A percentile compares a stretch with the other conserved stretches of the same genome.
phyloP scores from a whole-genome alignment of 2,888 invertebrate genomes.

The Andricus quercusramuli region DNA sequence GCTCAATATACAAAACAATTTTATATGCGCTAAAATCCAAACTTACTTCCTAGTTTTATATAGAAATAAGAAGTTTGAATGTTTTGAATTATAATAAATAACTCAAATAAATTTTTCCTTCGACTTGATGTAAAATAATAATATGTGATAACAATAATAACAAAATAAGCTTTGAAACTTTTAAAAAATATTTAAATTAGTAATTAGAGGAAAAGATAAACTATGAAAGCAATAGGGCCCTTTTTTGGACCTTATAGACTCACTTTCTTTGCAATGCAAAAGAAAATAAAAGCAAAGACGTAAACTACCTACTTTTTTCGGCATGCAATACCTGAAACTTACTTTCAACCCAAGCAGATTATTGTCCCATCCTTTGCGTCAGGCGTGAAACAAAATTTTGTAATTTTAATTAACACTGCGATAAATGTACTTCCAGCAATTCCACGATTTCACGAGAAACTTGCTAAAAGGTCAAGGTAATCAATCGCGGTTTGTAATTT shows the following conservation, averaged over 20 bases:
- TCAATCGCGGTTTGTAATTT: conserved; percentile 9
- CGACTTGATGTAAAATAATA: no score
- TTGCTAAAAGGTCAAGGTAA: conserved; percentile 38
- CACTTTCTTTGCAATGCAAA: not conserved
- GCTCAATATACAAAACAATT: not conserved
- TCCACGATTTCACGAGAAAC: conserved; percentile 28
- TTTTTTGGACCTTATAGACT: not conserved
- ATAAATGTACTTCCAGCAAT: conserved; percentile 38
- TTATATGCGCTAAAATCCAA: not conserved
- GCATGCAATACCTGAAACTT: conserved; percentile 48
- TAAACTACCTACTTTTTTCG: conserved; percentile 7
- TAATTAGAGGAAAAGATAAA: not conserved
- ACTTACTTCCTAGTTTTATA: not conserved
- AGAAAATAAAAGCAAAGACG: conserved; percentile 13
- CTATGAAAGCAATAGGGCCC: not conserved
- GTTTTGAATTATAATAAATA: not conserved
- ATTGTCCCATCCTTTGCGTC: conserved; percentile 53
- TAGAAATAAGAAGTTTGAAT: not conserved
- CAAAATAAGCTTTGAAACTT: not conserved
- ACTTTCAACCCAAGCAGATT: conserved; percentile 44
- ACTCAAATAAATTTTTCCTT: not conserved
- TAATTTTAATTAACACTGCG: conserved; percentile 26
- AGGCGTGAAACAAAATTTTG: conserved; percentile 53
- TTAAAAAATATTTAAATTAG: not conserved
- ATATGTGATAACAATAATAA: not conserved